phyloP scores from a whole-genome alignment of 2,797 vertebrate genomes.

The Echiichthys vipera region DNA sequence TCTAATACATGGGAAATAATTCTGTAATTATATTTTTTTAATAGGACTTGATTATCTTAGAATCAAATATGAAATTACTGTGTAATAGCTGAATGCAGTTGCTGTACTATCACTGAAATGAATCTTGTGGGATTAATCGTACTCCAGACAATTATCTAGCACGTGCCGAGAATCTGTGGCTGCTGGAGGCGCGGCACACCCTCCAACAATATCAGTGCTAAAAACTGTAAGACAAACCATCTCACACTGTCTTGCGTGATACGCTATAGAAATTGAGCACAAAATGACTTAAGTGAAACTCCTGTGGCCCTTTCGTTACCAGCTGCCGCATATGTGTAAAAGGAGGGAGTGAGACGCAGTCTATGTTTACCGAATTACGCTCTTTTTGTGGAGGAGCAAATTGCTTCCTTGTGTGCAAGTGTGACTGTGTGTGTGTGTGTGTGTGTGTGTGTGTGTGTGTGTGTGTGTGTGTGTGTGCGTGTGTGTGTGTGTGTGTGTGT shows the following conservation, averaged over 20 bases:
- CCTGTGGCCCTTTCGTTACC: conserved; percentile 59
- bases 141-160: conserved; percentile 21
- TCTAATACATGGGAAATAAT: conserved; percentile 30
- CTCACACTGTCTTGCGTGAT: conserved; percentile 51
- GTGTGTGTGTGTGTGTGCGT: too few relatives aligned
- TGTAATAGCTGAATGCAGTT: conserved; percentile 4
- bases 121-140: conserved; percentile 29
- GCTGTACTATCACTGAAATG: background rate
- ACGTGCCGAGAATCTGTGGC: conserved; percentile 2
- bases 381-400: conserved; percentile 68
- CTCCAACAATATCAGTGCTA: conserved; percentile 53
- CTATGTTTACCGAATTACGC: conserved; percentile 67
- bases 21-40: conserved; percentile 27
- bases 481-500: too few relatives aligned
- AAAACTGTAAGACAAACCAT: conserved; percentile 45
- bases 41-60: conserved; percentile 27
- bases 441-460: too few relatives aligned
- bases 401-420: conserved; percentile 67
- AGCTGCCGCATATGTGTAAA: conserved; percentile 62
- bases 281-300: conserved; percentile 71
- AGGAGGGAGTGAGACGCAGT: conserved; percentile 41
- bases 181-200: conserved; percentile 21
- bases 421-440: conserved; percentile 24
- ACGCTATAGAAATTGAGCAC: conserved; percentile 69
- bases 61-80: conserved; percentile 14